Percentiles rank a stretch among this genome's conserved stretches.
phyloP scores from a whole-genome alignment of 2,888 invertebrate genomes.

The Bedellia somnulentella region DNA sequence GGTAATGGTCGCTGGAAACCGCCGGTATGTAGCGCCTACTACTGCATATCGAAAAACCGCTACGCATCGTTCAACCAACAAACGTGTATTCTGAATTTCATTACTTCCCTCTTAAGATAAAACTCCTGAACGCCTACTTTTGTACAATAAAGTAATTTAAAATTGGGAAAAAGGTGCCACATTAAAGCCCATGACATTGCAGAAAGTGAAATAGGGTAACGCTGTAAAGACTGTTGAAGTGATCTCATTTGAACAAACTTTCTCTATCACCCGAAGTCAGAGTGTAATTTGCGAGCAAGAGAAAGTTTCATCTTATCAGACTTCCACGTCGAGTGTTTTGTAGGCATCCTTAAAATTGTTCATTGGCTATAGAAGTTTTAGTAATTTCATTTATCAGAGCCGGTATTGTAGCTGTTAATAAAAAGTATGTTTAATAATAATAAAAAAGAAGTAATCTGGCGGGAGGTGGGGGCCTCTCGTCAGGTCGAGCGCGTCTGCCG shows the following conservation, averaged over 20 bases:
- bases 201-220: constrained; percentile 36
- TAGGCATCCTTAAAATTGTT: constrained; percentile 42
- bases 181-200: constrained; percentile 18
- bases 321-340: constrained; percentile 56
- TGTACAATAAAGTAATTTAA: no score
- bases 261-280: constrained; percentile 51
- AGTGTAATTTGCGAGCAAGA: constrained; percentile 50
- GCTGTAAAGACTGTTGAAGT: constrained; percentile 37
- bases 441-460: not conserved
- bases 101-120: no score
- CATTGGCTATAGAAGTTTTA: constrained; percentile 20
- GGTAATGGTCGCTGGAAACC: not conserved
- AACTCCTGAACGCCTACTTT: no score
- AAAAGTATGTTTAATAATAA: no score
- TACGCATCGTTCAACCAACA: no score
- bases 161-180: no score
- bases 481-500: not conserved
- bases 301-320: constrained; percentile 53
- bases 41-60: not conserved
- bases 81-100: no score
- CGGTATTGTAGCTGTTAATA: no score
- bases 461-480: not conserved
- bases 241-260: constrained; percentile 51
- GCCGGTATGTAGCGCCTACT: not conserved
- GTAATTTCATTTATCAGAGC: no score